Evolutionary conservation across 2,113 vertebrate species (phyloP).

Genomic region (Chaetodon auriga): DNA sequence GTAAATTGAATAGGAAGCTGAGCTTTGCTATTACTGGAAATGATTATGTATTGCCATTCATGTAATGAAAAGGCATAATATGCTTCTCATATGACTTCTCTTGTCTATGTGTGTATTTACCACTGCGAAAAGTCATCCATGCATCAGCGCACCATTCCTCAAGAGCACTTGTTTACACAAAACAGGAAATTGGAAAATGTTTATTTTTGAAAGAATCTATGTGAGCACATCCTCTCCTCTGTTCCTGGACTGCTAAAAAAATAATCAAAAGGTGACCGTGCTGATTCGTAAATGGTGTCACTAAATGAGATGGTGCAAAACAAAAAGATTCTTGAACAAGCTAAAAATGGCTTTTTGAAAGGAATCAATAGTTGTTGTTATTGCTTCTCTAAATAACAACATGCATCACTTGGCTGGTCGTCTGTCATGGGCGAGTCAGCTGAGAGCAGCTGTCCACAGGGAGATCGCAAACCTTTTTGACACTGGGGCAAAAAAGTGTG

Average conservation of each 20-base stretch:
- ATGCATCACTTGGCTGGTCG: slow-evolving; percentile 28
- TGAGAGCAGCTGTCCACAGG: slow-evolving; percentile 47
- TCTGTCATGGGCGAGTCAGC: slow-evolving; percentile 43
- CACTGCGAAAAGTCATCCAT: not conserved
- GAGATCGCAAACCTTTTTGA: slow-evolving; percentile 33
- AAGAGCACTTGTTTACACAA: not conserved
- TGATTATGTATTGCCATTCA: not conserved
- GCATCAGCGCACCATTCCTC: not conserved
- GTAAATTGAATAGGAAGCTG: not conserved
- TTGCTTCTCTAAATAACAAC: slow-evolving; percentile 32
- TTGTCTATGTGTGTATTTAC: not conserved
- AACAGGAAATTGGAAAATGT: not conserved
- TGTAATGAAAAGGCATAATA: not conserved
- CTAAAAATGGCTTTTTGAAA: slow-evolving; percentile 34
- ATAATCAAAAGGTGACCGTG: slow-evolving; percentile 1
- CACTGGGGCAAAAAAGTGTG: slow-evolving; percentile 21
- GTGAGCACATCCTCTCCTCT: not conserved
- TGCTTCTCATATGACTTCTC: slow-evolving; percentile 8
- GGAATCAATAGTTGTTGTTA: slow-evolving; percentile 39
- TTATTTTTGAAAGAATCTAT: not conserved
- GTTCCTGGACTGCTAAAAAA: not conserved
- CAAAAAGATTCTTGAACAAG: not conserved
- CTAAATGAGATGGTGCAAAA: not conserved
- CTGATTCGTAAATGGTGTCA: slow-evolving; percentile 12
- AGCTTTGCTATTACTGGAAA: slow-evolving; percentile 23